phyloP scores from a whole-genome alignment of 2,113 vertebrate species.

The Andinoacara biseriatus region DNA sequence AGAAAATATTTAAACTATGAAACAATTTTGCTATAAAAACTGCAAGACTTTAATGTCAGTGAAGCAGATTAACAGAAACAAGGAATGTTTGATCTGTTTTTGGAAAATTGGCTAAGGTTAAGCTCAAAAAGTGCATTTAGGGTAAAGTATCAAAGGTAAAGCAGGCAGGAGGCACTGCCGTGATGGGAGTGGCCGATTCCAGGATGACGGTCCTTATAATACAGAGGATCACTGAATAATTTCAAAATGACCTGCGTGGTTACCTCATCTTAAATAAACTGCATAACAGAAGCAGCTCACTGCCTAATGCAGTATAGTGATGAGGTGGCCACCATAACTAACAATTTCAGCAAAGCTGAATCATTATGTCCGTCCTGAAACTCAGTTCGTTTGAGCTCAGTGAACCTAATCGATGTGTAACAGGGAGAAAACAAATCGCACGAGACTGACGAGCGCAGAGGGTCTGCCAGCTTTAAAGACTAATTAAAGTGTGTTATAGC shows the following conservation, averaged over 20 bases:
- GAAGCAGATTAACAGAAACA: no score
- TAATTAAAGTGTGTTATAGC: background rate
- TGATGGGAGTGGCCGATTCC: no score
- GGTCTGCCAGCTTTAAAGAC: background rate
- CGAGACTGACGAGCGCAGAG: background rate
- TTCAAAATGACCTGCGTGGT: background rate
- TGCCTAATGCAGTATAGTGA: background rate
- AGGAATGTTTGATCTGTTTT: no score
- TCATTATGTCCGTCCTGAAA: background rate
- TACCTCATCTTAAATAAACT: background rate
- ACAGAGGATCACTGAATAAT: background rate
- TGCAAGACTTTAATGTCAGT: no score
- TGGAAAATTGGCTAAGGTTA: no score
- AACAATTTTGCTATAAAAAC: no score
- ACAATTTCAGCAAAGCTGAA: background rate
- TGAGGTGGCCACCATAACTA: background rate
- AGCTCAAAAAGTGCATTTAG: no score
- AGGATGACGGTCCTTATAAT: no score
- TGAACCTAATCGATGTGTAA: background rate
- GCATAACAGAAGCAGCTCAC: background rate
- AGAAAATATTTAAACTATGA: background rate
- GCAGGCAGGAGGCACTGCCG: no score
- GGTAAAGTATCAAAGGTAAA: no score
- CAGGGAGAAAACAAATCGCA: background rate
- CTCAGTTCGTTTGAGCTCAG: background rate